Evolutionary conservation across 1,140 invertebrate genomes (phyloP), one percentile per base, ranked within the genome.

Genomic region (Plectrocnemia conspersa): DNA sequence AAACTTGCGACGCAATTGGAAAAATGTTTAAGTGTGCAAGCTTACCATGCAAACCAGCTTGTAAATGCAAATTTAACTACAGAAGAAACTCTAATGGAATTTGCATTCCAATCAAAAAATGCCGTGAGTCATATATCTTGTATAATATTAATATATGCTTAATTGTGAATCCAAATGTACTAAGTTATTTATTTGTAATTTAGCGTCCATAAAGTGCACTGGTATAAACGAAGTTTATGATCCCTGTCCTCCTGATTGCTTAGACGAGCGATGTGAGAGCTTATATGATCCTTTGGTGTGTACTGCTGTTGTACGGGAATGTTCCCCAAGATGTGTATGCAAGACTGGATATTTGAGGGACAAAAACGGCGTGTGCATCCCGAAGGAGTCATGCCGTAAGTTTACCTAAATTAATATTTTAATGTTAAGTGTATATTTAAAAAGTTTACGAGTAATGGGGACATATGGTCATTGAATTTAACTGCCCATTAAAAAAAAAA

Each of bases 41-140:
- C 42, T 2, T 22, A 18, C 2, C 23, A 1, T 61, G 58, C 38
- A 53, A 49, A 35, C 54, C 58, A 4, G 50, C 44, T 15, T 61
- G 58, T 35, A 61, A 57, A 29, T 61, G 58, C 38, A 54, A 42
- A 44, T 35, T 38, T 7, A 57, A 53, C 24, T 57, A 48, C 50
- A 29, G 33, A 35, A 47, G 58, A 36, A 41, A 61, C 38, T 16
- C 13, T 35, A 24, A 45, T 22, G 58, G 58, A 22, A 25, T 49
- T n/a, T 61, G 58, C 23, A 22, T 61, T 2, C 54, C 44, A 15
- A 38, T 50, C 36, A 16, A 41, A 11, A 22, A 56, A 32, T 61
- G 58, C 22, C 58, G 58, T 61, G 44, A 49, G 58, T 47, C 25
- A 35, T 9, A 9, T 29, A 29, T 29, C 13, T 13, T 29, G n/a